These are phyloP conservation scores for Sterrhoptilus dennistouni DNA, from an alignment of 2,113 vertebrate genomes.

Conservation along the genomic window DNA sequence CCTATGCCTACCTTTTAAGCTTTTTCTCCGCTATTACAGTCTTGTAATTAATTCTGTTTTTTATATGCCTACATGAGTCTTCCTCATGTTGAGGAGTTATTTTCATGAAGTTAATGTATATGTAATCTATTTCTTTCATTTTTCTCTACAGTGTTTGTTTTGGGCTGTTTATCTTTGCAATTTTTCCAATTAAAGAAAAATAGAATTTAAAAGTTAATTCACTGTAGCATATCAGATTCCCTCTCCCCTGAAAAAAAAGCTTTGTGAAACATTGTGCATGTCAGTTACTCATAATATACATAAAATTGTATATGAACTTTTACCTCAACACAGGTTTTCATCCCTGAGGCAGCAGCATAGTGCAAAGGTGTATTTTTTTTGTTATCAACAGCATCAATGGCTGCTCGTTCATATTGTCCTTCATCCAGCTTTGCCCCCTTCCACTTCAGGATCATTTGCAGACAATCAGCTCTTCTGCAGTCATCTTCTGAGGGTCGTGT, in stretches of 20 bases:
- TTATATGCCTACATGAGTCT: background rate
- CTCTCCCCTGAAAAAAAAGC: background rate
- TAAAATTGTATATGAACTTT: background rate
- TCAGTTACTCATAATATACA: background rate
- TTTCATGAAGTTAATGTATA: background rate
- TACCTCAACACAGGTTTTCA: constrained; percentile 98
- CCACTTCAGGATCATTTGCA: constrained; percentile 92
- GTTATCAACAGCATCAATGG: constrained; percentile 91
- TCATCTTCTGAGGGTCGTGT: constrained; percentile 87
- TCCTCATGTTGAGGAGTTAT: background rate
- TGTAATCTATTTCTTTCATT: background rate
- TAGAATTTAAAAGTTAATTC: background rate
- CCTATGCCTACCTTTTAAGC: background rate
- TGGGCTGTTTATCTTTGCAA: background rate
- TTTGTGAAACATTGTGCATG: background rate
- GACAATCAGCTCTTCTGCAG: constrained; percentile 88
- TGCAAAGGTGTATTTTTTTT: constrained; percentile 95
- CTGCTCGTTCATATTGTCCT: constrained; percentile 91
- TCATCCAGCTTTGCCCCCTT: constrained; percentile 96
- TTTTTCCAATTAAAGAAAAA: background rate
- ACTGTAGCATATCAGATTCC: background rate
- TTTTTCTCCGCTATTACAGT: background rate
- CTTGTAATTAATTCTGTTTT: background rate
- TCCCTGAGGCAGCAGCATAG: constrained; percentile 96
- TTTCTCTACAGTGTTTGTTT: background rate